Conservation (phyloP, 92 coral and sea anemone species). For the Epizoanthus scotinus region DNA sequence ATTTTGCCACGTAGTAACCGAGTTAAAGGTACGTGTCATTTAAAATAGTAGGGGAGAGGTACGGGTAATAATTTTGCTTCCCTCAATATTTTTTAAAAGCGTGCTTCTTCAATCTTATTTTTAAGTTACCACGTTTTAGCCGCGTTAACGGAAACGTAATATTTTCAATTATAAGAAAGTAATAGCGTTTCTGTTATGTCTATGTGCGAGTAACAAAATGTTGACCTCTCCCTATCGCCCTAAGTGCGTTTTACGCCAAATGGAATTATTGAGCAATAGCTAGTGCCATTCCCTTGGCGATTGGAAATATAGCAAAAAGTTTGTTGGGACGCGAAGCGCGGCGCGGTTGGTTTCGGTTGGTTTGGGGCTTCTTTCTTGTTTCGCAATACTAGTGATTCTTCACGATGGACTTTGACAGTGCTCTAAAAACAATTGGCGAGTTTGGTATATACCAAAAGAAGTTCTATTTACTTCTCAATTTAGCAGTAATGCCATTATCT, state of each 20-base stretch:
- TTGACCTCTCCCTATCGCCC: no score
- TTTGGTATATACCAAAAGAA: conserved; percentile 84
- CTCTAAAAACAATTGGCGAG: conserved; percentile 70
- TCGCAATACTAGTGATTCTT: background rate
- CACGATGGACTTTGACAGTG: conserved; percentile 78
- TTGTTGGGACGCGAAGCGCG: no score
- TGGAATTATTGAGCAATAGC: no score
- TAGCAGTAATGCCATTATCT: conserved; percentile 57
- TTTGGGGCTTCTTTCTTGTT: background rate
- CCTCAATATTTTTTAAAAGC: background rate
- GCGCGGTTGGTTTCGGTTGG: no score
- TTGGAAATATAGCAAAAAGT: background rate
- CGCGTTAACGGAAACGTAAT: no score
- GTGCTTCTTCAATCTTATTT: no score
- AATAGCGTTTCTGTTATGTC: no score
- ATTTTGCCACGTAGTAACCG: conserved; percentile 6
- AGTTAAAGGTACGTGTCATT: background rate
- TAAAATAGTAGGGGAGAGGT: background rate
- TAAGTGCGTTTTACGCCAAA: no score
- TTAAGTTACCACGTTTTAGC: no score
- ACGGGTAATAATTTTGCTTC: background rate
- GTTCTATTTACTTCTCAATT: conserved; percentile 56
- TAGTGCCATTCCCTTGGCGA: conserved; percentile 23
- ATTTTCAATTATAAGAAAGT: no score
- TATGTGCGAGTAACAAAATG: no score